Evolutionary conservation across 2,797 vertebrate species (phyloP).

Genomic region (Acridotheres tristis): DNA sequence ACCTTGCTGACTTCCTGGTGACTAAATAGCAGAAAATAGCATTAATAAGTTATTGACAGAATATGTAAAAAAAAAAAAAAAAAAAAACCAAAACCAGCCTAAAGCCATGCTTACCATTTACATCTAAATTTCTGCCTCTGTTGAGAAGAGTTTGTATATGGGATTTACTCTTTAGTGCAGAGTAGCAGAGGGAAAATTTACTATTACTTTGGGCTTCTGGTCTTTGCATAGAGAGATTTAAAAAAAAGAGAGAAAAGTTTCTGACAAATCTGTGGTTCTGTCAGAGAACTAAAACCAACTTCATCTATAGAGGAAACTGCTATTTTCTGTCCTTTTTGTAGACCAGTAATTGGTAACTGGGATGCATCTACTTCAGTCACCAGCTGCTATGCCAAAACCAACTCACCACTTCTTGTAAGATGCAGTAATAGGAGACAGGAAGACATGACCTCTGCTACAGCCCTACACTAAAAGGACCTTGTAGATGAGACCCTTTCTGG

Average conservation of each 20-base stretch:
- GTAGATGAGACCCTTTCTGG: rapidly evolving
- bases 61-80: not conserved
- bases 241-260: not conserved
- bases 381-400: not conserved
- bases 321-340: not conserved
- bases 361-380: not conserved
- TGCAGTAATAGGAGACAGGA: rapidly evolving
- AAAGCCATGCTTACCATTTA: not conserved
- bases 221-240: not conserved
- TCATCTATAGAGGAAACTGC: not conserved
- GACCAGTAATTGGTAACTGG: not conserved
- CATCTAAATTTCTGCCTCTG: not conserved
- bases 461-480: not conserved
- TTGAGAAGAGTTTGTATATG: not conserved
- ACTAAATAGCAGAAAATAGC: not conserved
- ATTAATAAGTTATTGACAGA: not conserved
- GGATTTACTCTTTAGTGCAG: not conserved
- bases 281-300: not conserved
- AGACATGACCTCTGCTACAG: not conserved
- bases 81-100: not conserved
- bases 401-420: not conserved
- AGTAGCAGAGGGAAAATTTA: not conserved
- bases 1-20: not conserved
- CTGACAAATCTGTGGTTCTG: not conserved
- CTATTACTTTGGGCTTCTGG: not conserved